Base-by-base conservation (phyloP, 1,140 invertebrate species). In the Rhopalosiphum maidis region DNA sequence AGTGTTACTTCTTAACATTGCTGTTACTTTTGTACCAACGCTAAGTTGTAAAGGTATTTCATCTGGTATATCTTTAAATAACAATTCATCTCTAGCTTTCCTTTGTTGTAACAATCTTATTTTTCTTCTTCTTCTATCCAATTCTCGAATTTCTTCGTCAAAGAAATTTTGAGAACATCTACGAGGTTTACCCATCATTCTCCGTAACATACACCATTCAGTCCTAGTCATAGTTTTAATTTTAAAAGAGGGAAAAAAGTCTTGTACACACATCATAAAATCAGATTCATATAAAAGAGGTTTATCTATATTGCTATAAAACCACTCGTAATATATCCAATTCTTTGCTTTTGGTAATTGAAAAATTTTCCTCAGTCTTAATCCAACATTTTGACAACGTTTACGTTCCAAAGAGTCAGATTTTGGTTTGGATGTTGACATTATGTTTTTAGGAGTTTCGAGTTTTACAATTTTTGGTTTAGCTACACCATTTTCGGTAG, bases 261-360 rank as follows among this genome's bases (percentile, higher is more conserved):
- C 99, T 95, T 97, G 97, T 35, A 99, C 95, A 95, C 98, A 99
- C 88, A 98, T 97, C 95, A 97, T 97, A 95, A 99, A 99, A 96
- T 99, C 99, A 96, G 99, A 99, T 89, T 98, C 98, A 94, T 98
- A 96, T 95, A 99, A 99, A 22, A 99, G 96, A 88, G 98, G 97
- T 95, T 98, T 96, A 95, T 99, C 99, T 94, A 99, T 97, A 95
- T 99, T 99, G 94, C 99, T 99, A 95, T 99, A 99, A 96, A 99
- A 99, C 97, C 99, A 99, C 95, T 99, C 99, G 95, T 99, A 99
- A 95, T 98, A 99, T 3, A 99, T 98, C 98, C 99, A 99, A 96
- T 99, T 99, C 95, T 99, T 99, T 41, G 99, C 99, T 96, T 99
- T 99, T 0, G 99, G 99, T 94, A 99, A 95, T 96, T 99, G 99